Base-by-base conservation (phyloP, 1,140 invertebrate species). In the Pachyrhynchus sulphureomaculatus region DNA sequence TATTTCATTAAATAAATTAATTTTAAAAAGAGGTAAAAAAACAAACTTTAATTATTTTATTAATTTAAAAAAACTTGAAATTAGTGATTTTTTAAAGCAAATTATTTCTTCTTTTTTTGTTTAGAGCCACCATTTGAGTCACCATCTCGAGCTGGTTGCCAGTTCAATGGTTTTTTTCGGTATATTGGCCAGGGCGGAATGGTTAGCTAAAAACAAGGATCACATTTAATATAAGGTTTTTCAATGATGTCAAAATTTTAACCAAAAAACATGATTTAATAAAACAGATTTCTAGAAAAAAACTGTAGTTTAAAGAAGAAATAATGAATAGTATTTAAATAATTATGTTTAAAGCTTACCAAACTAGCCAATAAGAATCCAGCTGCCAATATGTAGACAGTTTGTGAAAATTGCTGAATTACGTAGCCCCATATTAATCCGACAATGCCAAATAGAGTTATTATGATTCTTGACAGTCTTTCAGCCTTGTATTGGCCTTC, bases 171-270 rank as follows among this genome's bases (percentile, higher is more conserved):
- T 76, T 93, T 93, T 57, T 83, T 82, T 24, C 92, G 82, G 71
- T 93, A 96, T 84, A 96, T 91, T 0, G 93, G 92, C 93, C 94
- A 97, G 9, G 94, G 93, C 36, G 93, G 93, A 71, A 96, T 81
- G 2, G 91, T 92, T 5, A 93, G 77, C 87, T 89, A 69, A 32
- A 78, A 76, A 45, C 1, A 15, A 15, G n/a, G n/a, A n/a, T n/a
- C n/a, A n/a, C n/a, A n/a, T n/a, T n/a, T n/a, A n/a, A n/a, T n/a
- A n/a, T n/a, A n/a, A n/a, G n/a, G n/a, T n/a, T n/a, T n/a, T n/a
- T n/a, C n/a, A n/a, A n/a, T n/a, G n/a, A n/a, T n/a, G n/a, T n/a
- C 12, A 32, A 6, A 6, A 32, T 32, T 32, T 32, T 12, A 32
- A 26, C 29, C n/a, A 47, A 2, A 10, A 33, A 47, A 47, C 2